These are phyloP conservation scores for Leptogaster cylindrica DNA, from an alignment of 2,888 invertebrate species.

Conservation along the genomic window DNA sequence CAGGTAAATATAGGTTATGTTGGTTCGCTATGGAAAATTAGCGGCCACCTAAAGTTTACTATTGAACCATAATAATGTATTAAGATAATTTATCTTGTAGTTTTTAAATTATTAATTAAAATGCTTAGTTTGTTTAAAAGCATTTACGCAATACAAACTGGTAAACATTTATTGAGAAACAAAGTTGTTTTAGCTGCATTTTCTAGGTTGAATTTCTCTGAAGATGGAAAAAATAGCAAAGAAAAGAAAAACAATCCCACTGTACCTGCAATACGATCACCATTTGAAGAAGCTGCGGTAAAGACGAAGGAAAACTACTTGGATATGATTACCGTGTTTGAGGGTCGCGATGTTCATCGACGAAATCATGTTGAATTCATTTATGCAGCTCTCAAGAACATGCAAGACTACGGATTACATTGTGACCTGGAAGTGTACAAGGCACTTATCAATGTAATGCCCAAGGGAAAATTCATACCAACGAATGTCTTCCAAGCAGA, in stretches of 20 bases:
- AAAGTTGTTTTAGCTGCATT: no score
- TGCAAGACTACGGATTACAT: conserved; percentile 89
- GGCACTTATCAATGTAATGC: conserved; percentile 81
- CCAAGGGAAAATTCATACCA: conserved; percentile 88
- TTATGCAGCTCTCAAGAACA: conserved; percentile 82
- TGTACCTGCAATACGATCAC: conserved; percentile 3
- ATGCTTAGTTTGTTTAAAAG: no score
- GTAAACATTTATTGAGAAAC: no score
- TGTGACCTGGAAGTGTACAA: conserved; percentile 88
- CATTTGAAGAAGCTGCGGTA: conserved; percentile 13
- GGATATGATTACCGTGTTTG: conserved; percentile 77
- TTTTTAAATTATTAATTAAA: no score
- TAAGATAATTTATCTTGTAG: no score
- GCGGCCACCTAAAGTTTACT: no score
- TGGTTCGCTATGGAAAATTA: no score
- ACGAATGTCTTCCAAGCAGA: conserved; percentile 83
- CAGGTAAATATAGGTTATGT: no score
- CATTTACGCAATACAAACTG: no score
- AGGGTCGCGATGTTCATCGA: conserved; percentile 70
- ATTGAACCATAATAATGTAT: no score
- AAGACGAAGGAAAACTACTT: conserved; percentile 69
- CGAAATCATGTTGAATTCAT: conserved; percentile 95
- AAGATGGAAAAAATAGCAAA: not conserved
- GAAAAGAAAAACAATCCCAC: not conserved
- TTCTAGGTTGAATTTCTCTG: no score